A percentile compares a stretch with the other conserved stretches of the same genome.
phyloP scores from a whole-genome alignment of 2,888 invertebrate species.

The Torymus texanus region DNA sequence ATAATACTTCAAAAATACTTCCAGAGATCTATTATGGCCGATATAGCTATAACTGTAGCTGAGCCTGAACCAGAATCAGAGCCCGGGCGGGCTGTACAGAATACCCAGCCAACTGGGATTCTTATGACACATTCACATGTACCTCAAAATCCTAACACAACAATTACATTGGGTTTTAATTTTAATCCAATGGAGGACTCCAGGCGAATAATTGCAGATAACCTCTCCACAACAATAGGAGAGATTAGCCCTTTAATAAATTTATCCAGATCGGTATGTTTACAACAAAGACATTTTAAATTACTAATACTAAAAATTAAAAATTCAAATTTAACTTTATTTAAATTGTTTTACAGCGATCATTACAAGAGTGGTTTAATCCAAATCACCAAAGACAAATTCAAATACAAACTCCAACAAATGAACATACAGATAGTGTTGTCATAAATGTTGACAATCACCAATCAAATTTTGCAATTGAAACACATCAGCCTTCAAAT shows the following conservation, averaged over 20 bases:
- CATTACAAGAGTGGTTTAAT: constrained; percentile 55
- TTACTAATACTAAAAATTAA: neutral
- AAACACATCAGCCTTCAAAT: constrained; percentile 63
- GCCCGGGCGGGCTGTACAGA: constrained; percentile 20
- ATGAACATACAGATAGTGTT: constrained; percentile 45
- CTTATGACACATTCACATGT: constrained; percentile 47
- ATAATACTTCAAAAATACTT: constrained; percentile 14
- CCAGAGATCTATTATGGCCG: constrained; percentile 51
- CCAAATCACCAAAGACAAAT: constrained; percentile 55
- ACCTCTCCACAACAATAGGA: constrained; percentile 51
- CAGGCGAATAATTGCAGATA: constrained; percentile 54
- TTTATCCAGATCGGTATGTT: constrained; percentile 55
- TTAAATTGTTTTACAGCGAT: constrained; percentile 40
- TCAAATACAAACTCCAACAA: constrained; percentile 32
- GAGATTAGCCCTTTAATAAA: constrained; percentile 55
- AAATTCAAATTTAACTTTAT: constrained; percentile 6
- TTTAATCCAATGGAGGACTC: constrained; percentile 56
- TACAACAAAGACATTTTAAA: too few species aligned
- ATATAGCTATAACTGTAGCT: constrained; percentile 47
- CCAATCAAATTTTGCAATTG: constrained; percentile 24
- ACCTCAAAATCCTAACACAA: constrained; percentile 38
- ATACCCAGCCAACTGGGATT: constrained; percentile 34
- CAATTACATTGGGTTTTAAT: constrained; percentile 52
- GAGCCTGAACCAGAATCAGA: constrained; percentile 44
- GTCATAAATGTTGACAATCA: constrained; percentile 51